Base-by-base conservation (phyloP, 2,888 invertebrate species). In the Pseudoips prasinana region DNA sequence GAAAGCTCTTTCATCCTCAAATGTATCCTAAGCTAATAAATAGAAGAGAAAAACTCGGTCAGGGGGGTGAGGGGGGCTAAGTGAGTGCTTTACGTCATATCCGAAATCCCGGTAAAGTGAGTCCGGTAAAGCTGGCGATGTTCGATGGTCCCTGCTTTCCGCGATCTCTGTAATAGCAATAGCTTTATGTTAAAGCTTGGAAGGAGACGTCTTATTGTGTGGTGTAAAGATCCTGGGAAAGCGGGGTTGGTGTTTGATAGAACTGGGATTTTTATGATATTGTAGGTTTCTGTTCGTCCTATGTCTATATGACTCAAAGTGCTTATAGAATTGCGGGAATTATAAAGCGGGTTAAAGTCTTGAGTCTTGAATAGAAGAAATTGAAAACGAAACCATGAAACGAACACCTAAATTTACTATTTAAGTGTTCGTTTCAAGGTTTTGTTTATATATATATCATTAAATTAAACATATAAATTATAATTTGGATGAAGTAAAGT, bases 41-140 rank as follows among this genome's bases (percentile, higher is more conserved):
- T 82, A 79, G 72, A 62, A 59, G 67, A 72, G 79, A 83, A 82
- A 85, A 86, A 83, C 68, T 83, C 83, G 83, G 83, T 79, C 83
- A 79, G 69, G 56, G 72, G 60, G 62, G 50, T 61, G 59, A 53
- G 54, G 62, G 60, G 63, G 62, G 70, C 73, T 81, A 81, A 82
- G 77, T 82, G 84, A 86, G 86, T 86, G 83, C 79, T 85, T 84
- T 85, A 85, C 86, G 86, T 87, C 87, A 88, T 87, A 87, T 85
- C 85, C 80, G 80, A 87, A 86, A 88, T 87, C 87, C 86, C 81
- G 76, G 86, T 83, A 81, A 82, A 87, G 86, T 84, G 86, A 86
- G 83, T 82, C 75, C 80, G 64, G 82, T 74, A 79, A 83, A 81
- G 76, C 80, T 67, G 67, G 69, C 72, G 72, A 68, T 73, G 84